These are phyloP conservation scores for Sebastes ruberrimus DNA, from an alignment of 2,797 vertebrate species.

Conservation along the genomic window DNA sequence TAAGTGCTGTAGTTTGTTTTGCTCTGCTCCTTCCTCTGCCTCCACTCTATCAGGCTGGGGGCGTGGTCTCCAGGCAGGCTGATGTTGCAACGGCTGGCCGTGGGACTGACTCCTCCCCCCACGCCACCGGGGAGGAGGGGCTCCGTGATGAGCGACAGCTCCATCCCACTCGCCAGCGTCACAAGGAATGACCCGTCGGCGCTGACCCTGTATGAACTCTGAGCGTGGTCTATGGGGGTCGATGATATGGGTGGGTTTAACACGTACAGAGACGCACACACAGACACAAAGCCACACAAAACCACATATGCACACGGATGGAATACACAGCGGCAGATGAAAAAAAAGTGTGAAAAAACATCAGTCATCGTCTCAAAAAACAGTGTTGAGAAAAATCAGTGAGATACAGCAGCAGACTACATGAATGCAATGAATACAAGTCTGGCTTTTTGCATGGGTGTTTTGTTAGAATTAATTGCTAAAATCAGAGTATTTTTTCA, in stretches of 20 bases:
- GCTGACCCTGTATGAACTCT: constrained; percentile 92
- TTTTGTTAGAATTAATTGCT: constrained; percentile 37
- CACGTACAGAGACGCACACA: background rate
- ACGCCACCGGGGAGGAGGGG: constrained; percentile 87
- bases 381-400: constrained; percentile 28
- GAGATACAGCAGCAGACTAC: constrained; percentile 17
- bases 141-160: constrained; percentile 93
- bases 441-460: constrained; percentile 11
- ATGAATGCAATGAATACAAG: constrained; percentile 12
- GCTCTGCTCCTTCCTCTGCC: constrained; percentile 95
- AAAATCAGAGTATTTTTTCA: constrained; percentile 3
- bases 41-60: constrained; percentile 96
- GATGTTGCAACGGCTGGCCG: constrained; percentile 95
- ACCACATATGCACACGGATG: constrained; percentile 37
- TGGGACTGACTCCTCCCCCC: constrained; percentile 91
- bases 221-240: constrained; percentile 72
- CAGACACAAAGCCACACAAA: background rate
- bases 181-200: constrained; percentile 93
- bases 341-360: constrained; percentile 63
- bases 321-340: constrained; percentile 20
- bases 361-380: background rate
- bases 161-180: constrained; percentile 96
- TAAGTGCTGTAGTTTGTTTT: constrained; percentile 95
- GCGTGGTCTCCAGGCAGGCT: constrained; percentile 96
- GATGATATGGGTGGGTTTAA: background rate